These are phyloP conservation scores for Luperina testacea DNA, from an alignment of 2,888 invertebrate species.

Conservation along the genomic window DNA sequence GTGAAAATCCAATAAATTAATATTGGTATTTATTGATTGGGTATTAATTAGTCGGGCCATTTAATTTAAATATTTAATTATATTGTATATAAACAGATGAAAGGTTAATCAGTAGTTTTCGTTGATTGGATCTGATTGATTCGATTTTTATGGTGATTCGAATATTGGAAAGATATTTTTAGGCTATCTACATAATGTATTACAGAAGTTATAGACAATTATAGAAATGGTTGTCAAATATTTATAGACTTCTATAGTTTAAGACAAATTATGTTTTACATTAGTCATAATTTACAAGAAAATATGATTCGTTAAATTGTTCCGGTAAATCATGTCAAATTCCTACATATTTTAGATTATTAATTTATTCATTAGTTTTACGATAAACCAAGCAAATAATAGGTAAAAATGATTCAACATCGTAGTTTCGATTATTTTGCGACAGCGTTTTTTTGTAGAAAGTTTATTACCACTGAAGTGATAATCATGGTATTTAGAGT, in stretches of 20 bases:
- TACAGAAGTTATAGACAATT: conserved; percentile 45
- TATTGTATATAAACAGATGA: conserved; percentile 52
- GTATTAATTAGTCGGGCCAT: conserved; percentile 56
- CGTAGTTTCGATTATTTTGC: conserved; percentile 48
- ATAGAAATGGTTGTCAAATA: conserved; percentile 39
- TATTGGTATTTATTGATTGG: conserved; percentile 52
- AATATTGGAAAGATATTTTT: conserved; percentile 31
- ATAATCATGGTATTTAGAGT: conserved; percentile 59
- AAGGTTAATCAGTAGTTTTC: conserved; percentile 39
- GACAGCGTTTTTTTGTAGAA: conserved; percentile 45
- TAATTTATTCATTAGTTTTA: conserved; percentile 18
- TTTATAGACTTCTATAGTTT: conserved; percentile 17
- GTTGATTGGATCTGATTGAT: conserved; percentile 62
- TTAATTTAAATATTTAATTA: conserved; percentile 60
- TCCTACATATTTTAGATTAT: background rate
- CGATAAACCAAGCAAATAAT: conserved; percentile 34
- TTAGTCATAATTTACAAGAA: conserved; percentile 1
- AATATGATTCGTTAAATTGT: background rate
- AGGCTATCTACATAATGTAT: conserved; percentile 29
- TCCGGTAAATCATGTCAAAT: background rate
- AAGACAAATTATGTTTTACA: conserved; percentile 23
- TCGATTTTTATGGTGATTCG: conserved; percentile 51
- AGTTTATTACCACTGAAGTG: conserved; percentile 55
- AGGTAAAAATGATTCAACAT: conserved; percentile 13
- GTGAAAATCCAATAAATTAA: conserved; percentile 46